These are phyloP conservation scores for Sebastes taczanowskii DNA, from an alignment of 2,797 vertebrate species.

Conservation along the genomic window DNA sequence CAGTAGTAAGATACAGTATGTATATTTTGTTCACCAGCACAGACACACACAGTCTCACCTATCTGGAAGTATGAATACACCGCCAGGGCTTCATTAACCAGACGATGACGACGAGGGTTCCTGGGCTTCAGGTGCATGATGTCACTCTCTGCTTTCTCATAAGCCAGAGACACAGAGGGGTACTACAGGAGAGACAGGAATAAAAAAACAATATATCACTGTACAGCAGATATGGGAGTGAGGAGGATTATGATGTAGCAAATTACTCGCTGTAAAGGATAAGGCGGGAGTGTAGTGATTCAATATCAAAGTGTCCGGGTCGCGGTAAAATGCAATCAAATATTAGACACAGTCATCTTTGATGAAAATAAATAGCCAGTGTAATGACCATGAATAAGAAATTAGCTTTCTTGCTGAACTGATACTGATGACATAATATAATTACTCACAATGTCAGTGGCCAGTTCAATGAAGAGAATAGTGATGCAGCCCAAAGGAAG, in stretches of 20 bases:
- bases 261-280: background rate
- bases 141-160: conserved; percentile 90
- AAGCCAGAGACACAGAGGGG: conserved; percentile 90
- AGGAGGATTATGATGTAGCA: background rate
- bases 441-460: conserved; percentile 89
- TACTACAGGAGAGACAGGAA: conserved; percentile 70
- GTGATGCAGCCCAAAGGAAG: conserved; percentile 92
- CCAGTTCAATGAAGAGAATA: conserved; percentile 93
- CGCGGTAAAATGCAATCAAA: background rate
- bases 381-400: background rate
- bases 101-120: conserved; percentile 85
- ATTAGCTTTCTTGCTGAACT: background rate
- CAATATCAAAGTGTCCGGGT: background rate
- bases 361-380: background rate
- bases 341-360: background rate
- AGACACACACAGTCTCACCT: conserved; percentile 66
- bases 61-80: conserved; percentile 93
- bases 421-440: background rate
- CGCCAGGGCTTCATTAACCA: conserved; percentile 88
- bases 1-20: background rate
- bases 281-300: background rate
- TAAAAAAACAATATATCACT: background rate
- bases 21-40: background rate
- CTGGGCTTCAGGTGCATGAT: conserved; percentile 91
- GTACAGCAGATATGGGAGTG: background rate